Percentiles rank a stretch among this genome's conserved stretches.
Conservation (phyloP, 2,113 vertebrate genomes). For the Carassius auratus region DNA sequence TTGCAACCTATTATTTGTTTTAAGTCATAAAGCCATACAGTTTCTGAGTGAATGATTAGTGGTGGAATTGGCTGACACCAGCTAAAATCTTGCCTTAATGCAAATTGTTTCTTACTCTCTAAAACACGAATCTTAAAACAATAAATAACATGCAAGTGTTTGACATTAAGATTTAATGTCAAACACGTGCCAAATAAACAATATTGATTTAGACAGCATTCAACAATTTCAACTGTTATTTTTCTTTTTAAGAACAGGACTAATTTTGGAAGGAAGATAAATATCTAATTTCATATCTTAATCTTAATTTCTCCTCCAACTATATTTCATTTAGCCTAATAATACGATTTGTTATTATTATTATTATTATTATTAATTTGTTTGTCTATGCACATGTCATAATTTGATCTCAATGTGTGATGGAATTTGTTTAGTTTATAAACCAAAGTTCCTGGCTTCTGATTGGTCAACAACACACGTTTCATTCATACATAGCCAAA, state of each 20-base stretch:
- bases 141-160: neutral
- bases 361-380: neutral
- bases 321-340: neutral
- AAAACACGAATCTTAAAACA: neutral
- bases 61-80: too few species aligned
- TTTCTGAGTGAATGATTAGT: too few species aligned
- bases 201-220: neutral
- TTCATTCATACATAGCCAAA: neutral
- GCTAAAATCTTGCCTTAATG: too few species aligned
- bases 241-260: neutral
- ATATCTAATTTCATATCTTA: neutral
- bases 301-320: neutral
- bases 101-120: neutral
- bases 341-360: neutral
- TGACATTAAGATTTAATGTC: neutral
- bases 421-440: neutral
- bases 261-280: neutral
- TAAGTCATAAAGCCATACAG: too few species aligned
- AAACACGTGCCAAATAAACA: neutral
- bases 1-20: too few species aligned
- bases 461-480: neutral
- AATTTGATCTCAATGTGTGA: neutral
- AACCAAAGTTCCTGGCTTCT: neutral
- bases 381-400: neutral
- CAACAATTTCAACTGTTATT: neutral